Percentiles rank a stretch among this genome's conserved stretches.
These are phyloP conservation scores for Eira barbara DNA, from an alignment of 2,113 vertebrate species.

Conservation along the genomic window DNA sequence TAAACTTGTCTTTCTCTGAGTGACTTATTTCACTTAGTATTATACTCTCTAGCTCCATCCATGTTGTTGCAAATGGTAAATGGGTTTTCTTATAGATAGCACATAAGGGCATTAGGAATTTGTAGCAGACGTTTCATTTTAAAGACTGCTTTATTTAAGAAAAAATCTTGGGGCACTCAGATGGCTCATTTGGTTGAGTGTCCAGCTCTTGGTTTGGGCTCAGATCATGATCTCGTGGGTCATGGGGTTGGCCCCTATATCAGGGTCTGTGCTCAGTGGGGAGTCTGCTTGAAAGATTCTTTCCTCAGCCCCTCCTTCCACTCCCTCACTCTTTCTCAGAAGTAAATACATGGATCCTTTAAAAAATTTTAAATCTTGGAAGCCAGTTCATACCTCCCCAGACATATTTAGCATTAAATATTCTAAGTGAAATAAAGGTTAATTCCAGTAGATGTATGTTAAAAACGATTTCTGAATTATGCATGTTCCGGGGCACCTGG, in stretches of 20 bases:
- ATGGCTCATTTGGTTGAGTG: neutral
- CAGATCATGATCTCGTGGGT: neutral
- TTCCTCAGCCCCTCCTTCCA: neutral
- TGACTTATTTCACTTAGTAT: neutral
- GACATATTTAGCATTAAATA: neutral
- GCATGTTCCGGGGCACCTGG: too few species aligned
- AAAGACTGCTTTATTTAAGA: neutral
- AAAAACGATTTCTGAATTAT: neutral
- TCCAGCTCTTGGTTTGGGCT: neutral
- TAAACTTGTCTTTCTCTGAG: neutral
- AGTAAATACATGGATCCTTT: neutral
- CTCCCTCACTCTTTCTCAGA: neutral
- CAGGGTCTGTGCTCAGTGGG: neutral
- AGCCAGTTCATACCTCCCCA: neutral
- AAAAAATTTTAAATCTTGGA: neutral
- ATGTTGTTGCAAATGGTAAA: neutral
- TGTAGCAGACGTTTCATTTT: neutral
- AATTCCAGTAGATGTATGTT: neutral
- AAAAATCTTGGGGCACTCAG: neutral
- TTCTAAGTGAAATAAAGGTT: neutral
- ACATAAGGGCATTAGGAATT: neutral
- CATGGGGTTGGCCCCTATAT: neutral
- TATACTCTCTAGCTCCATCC: neutral
- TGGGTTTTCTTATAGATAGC: neutral
- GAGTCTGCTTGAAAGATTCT: neutral